These are phyloP conservation scores for Heliconius nattereri DNA, from an alignment of 1,140 invertebrate genomes.

Conservation along the genomic window DNA sequence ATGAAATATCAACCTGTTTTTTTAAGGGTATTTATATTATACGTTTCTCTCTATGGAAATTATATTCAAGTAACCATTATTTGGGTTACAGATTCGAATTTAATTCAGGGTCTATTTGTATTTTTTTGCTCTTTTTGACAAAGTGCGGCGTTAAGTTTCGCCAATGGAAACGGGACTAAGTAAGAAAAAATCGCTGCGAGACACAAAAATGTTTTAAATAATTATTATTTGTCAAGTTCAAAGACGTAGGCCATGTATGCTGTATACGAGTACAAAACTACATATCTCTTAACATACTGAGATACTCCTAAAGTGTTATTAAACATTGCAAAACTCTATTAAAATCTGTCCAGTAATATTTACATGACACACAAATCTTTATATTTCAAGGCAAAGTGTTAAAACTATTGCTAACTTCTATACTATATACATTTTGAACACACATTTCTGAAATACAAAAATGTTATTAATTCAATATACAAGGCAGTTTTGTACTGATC, in stretches of 20 bases:
- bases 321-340: not conserved
- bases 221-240: no score
- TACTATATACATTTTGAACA: slow-evolving; percentile 57
- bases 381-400: slow-evolving; percentile 1
- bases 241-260: not conserved
- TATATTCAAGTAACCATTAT: no score
- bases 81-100: no score
- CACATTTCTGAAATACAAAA: slow-evolving; percentile 56
- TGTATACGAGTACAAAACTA: not conserved
- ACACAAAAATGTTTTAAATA: not conserved
- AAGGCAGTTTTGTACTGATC: slow-evolving; percentile 64
- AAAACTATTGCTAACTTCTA: not conserved
- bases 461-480: slow-evolving; percentile 53
- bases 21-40: no score
- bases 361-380: not conserved
- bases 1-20: no score
- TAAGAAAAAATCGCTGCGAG: no score
- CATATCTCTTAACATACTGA: not conserved
- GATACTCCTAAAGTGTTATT: not conserved
- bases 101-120: no score
- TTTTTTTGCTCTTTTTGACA: no score
- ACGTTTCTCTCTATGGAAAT: no score
- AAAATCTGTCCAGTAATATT: slow-evolving; percentile 10
- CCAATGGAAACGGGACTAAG: no score
- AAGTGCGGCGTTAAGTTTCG: no score